Percentiles rank a stretch among this genome's conserved stretches.
Conservation (phyloP, 2,888 invertebrate species). For the Parasteatoda lunata region DNA sequence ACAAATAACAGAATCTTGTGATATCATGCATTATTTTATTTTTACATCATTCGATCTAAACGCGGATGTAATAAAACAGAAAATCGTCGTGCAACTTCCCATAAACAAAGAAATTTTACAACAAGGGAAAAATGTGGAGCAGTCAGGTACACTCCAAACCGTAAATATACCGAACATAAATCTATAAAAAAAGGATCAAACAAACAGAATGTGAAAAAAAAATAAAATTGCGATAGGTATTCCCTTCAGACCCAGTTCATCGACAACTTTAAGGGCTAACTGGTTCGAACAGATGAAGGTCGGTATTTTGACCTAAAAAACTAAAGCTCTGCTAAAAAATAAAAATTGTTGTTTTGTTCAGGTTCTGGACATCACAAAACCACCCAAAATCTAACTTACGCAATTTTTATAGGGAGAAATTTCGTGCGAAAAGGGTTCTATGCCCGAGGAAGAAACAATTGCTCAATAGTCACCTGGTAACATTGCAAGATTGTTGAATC, state of each 20-base stretch:
- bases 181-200: not conserved
- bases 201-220: conserved; percentile 5
- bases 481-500: too few relatives aligned
- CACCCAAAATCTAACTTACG: conserved; percentile 6
- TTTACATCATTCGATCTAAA: not conserved
- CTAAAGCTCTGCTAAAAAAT: conserved; percentile 22
- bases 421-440: conserved; percentile 44
- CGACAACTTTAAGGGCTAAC: conserved; percentile 27
- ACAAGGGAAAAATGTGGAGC: conserved; percentile 31
- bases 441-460: not conserved
- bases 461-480: not conserved
- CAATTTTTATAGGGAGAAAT: conserved; percentile 10
- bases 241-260: conserved; percentile 58
- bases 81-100: conserved; percentile 10
- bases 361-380: conserved; percentile 42
- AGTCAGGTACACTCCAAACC: conserved; percentile 39
- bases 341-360: conserved; percentile 5
- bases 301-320: conserved; percentile 61
- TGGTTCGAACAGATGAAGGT: conserved; percentile 50
- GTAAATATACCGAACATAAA: conserved; percentile 24
- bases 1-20: too few relatives aligned
- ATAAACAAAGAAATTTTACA: conserved; percentile 5
- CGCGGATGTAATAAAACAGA: conserved; percentile 30
- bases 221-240: conserved; percentile 23
- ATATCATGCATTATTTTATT: too few relatives aligned